A percentile compares a stretch with the other conserved stretches of the same genome.
phyloP scores from a whole-genome alignment of 2,113 vertebrate species.

The Hippotragus niger region DNA sequence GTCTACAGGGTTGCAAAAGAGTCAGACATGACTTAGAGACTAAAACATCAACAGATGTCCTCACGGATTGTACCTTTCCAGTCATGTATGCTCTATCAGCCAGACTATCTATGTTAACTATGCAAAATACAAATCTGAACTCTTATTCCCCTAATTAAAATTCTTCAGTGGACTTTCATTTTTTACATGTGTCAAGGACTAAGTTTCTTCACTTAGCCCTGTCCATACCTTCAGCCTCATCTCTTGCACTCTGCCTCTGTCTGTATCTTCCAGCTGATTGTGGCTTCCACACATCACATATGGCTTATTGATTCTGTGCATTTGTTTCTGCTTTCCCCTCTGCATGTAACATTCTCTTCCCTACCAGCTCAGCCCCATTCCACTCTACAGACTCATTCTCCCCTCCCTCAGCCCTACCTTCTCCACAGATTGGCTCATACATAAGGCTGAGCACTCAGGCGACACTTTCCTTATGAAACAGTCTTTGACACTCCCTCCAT shows the following conservation, averaged over 20 bases:
- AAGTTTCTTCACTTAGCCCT: background rate
- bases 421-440: background rate
- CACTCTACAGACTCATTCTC: background rate
- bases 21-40: background rate
- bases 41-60: background rate
- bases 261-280: background rate
- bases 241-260: background rate
- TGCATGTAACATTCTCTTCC: background rate
- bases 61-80: background rate
- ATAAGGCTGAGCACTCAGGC: background rate
- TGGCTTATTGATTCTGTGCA: too few relatives aligned
- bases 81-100: background rate
- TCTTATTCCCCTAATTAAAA: background rate
- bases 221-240: accelerated
- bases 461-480: background rate
- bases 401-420: background rate
- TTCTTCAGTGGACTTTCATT: background rate
- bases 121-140: background rate
- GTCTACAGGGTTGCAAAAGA: background rate
- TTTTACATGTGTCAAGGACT: background rate
- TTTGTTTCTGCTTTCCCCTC: background rate
- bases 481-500: background rate
- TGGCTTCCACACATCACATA: background rate
- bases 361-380: background rate
- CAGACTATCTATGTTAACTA: background rate